Evolutionary conservation across 2,888 invertebrate species (phyloP).

Genomic region (Macrophya alboannulata): DNA sequence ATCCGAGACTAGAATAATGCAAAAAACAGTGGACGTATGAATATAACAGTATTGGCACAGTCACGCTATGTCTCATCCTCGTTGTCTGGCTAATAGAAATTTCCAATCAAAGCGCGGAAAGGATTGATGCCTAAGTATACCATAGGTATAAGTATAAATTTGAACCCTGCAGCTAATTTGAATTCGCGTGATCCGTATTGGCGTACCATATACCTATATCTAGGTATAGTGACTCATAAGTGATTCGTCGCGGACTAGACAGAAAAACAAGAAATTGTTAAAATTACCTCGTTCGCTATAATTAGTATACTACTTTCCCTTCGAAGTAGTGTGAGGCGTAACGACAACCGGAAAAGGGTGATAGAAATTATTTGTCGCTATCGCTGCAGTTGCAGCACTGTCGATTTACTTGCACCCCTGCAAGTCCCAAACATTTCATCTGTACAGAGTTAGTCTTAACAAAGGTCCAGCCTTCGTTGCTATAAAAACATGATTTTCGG

Average conservation of each 20-base stretch:
- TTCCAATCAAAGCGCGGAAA: slow-evolving; percentile 9
- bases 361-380: not conserved
- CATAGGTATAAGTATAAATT: not conserved
- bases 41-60: not conserved
- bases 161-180: not conserved
- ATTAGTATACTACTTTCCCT: not conserved
- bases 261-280: not conserved
- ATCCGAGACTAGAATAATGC: not conserved
- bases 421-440: too few species aligned
- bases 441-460: too few species aligned
- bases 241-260: not conserved
- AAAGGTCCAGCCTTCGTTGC: too few species aligned
- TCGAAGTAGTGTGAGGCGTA: not conserved
- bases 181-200: not conserved
- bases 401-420: not conserved
- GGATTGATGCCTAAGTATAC: not conserved
- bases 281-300: not conserved
- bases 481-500: too few species aligned
- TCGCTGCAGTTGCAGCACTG: too few species aligned
- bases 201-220: not conserved
- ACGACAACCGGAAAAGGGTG: not conserved
- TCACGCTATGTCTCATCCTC: not conserved
- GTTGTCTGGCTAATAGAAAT: not conserved
- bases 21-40: not conserved
- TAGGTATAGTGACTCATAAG: not conserved